Evolutionary conservation across 1,140 invertebrate species (phyloP).

Genomic region (Hyphantria cunea): DNA sequence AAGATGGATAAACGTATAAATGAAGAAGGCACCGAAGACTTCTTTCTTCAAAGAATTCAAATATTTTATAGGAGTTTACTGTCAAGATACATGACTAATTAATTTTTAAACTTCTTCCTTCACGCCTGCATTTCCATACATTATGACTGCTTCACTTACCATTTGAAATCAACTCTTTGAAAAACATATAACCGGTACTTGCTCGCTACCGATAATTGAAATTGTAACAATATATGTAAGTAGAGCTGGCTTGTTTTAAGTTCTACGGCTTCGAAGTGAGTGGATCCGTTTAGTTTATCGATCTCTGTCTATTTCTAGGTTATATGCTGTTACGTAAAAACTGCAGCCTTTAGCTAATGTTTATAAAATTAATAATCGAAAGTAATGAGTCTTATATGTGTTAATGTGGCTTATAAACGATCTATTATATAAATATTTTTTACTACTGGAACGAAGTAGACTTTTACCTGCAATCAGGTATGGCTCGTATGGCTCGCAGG

Average conservation of each 20-base stretch:
- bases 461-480: too few relatives aligned
- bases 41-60: too few relatives aligned
- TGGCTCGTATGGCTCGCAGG: too few relatives aligned
- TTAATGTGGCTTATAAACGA: neutral
- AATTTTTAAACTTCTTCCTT: too few relatives aligned
- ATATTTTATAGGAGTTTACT: too few relatives aligned
- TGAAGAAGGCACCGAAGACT: too few relatives aligned
- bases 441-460: too few relatives aligned
- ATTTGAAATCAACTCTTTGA: constrained; percentile 18
- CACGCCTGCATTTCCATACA: neutral
- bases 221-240: constrained; percentile 22
- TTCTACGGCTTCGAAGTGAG: constrained; percentile 19
- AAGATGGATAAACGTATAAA: too few relatives aligned
- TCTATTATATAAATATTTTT: too few relatives aligned
- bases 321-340: constrained; percentile 1
- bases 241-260: constrained; percentile 1
- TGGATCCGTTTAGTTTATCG: constrained; percentile 23
- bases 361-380: neutral
- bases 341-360: constrained; percentile 5
- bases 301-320: neutral
- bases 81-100: too few relatives aligned
- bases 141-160: constrained; percentile 16
- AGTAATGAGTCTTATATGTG: neutral
- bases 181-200: constrained; percentile 18
- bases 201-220: neutral